Percentiles rank a stretch among this genome's conserved stretches.
These are phyloP conservation scores for Thera obeliscata DNA, from an alignment of 2,888 invertebrate species.

Conservation along the genomic window DNA sequence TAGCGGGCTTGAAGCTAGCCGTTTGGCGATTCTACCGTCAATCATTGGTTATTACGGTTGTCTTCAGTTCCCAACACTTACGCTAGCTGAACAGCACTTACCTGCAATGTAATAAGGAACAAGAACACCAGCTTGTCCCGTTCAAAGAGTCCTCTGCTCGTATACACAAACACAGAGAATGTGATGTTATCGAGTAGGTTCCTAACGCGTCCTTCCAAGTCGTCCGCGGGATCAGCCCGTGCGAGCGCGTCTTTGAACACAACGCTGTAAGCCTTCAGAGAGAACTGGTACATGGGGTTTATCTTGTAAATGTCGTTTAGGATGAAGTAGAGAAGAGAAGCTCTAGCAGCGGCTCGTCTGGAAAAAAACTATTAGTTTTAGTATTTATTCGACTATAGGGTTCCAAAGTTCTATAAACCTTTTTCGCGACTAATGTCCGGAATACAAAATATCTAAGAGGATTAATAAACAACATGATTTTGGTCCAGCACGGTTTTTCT, in stretches of 20 bases:
- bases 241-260: constrained; percentile 94
- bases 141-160: constrained; percentile 95
- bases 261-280: constrained; percentile 95
- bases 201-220: constrained; percentile 88
- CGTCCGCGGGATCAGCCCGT: constrained; percentile 87
- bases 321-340: constrained; percentile 96
- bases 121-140: constrained; percentile 95
- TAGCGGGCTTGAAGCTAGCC: too few relatives aligned
- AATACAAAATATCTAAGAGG: too few relatives aligned
- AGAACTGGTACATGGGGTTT: constrained; percentile 98
- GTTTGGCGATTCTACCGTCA: too few relatives aligned
- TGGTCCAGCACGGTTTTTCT: too few relatives aligned
- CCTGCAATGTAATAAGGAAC: constrained; percentile 93
- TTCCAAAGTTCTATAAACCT: too few relatives aligned
- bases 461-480: too few relatives aligned
- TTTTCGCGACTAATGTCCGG: too few relatives aligned
- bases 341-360: constrained; percentile 92
- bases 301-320: constrained; percentile 96
- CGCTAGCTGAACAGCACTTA: constrained; percentile 1
- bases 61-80: too few relatives aligned
- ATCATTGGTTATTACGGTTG: too few relatives aligned
- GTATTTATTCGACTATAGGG: too few relatives aligned
- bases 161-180: constrained; percentile 93
- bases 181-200: constrained; percentile 95
- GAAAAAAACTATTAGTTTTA: background rate